Conservation (phyloP, 1,140 invertebrate species). For the Nymphalis io region DNA sequence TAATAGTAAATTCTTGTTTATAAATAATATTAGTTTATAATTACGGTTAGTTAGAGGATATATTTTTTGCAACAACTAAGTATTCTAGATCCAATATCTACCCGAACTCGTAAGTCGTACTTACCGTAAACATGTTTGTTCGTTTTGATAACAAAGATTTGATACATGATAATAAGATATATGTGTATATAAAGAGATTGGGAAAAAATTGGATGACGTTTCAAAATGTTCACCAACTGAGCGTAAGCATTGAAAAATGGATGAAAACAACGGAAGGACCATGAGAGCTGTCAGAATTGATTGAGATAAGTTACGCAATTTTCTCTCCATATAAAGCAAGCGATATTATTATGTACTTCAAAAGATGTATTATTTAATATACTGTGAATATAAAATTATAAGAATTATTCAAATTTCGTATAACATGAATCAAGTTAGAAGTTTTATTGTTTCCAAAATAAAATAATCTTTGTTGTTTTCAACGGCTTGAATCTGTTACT, state of each 20-base stretch:
- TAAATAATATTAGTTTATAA: too few relatives aligned
- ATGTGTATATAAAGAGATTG: slow-evolving; percentile 13
- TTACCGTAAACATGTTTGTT: too few relatives aligned
- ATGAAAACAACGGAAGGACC: slow-evolving; percentile 23
- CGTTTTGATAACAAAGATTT: background rate
- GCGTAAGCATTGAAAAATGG: slow-evolving; percentile 31
- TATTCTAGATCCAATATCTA: too few relatives aligned
- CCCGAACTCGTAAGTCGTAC: background rate
- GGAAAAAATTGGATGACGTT: slow-evolving; percentile 28
- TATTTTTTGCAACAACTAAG: too few relatives aligned
- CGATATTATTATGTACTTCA: slow-evolving; percentile 27
- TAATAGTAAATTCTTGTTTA: too few relatives aligned
- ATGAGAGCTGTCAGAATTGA: slow-evolving; percentile 37
- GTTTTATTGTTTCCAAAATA: background rate
- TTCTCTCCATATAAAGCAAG: slow-evolving; percentile 24
- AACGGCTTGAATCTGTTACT: too few relatives aligned
- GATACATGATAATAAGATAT: too few relatives aligned
- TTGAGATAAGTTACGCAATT: slow-evolving; percentile 45
- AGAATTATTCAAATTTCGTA: too few relatives aligned
- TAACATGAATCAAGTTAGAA: background rate
- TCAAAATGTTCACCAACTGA: slow-evolving; percentile 26
- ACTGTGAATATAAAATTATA: background rate
- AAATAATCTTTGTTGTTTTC: too few relatives aligned
- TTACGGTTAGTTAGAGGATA: too few relatives aligned
- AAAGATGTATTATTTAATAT: slow-evolving; percentile 11